Percentiles rank a stretch among this genome's conserved stretches.
Conservation (phyloP, 2,888 invertebrate genomes). For the Acronicta leporina region DNA sequence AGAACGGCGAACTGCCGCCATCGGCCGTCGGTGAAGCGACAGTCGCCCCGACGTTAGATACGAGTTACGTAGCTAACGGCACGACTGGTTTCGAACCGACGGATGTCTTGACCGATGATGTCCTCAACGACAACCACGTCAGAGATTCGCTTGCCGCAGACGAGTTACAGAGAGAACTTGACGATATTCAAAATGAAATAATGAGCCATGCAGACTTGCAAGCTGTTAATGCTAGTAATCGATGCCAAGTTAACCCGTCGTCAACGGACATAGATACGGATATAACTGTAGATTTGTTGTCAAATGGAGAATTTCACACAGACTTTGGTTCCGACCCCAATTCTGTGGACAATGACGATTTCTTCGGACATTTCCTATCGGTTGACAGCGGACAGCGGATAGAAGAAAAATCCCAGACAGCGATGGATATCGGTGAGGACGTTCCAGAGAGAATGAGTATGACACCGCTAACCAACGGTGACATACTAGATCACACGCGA, state of each 20-base stretch:
- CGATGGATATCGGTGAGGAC: slow-evolving; percentile 81
- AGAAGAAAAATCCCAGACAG: slow-evolving; percentile 69
- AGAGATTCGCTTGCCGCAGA: slow-evolving; percentile 79
- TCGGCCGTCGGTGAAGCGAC: slow-evolving; percentile 93
- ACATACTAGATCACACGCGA: slow-evolving; percentile 78
- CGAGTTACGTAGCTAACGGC: slow-evolving; percentile 63
- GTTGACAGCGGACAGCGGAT: slow-evolving; percentile 68
- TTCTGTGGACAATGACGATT: slow-evolving; percentile 77
- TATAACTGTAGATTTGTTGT: slow-evolving; percentile 70
- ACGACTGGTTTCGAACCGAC: slow-evolving; percentile 72
- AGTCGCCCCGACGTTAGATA: slow-evolving; percentile 82
- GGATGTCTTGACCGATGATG: slow-evolving; percentile 76
- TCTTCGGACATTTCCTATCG: slow-evolving; percentile 78
- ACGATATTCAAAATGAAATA: slow-evolving; percentile 84
- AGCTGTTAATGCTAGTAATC: slow-evolving; percentile 61
- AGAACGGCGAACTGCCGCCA: slow-evolving; percentile 97
- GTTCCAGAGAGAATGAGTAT: slow-evolving; percentile 75
- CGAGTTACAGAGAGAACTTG: slow-evolving; percentile 80
- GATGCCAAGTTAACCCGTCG: slow-evolving; percentile 61
- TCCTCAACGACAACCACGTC: slow-evolving; percentile 71
- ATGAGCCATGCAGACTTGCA: slow-evolving; percentile 80
- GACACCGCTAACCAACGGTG: slow-evolving; percentile 80
- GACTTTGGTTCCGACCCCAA: slow-evolving; percentile 77
- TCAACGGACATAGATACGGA: slow-evolving; percentile 73
- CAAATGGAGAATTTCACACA: slow-evolving; percentile 73